Conservation (phyloP, 2,888 invertebrate genomes). For the Yponomeuta malinellus region DNA sequence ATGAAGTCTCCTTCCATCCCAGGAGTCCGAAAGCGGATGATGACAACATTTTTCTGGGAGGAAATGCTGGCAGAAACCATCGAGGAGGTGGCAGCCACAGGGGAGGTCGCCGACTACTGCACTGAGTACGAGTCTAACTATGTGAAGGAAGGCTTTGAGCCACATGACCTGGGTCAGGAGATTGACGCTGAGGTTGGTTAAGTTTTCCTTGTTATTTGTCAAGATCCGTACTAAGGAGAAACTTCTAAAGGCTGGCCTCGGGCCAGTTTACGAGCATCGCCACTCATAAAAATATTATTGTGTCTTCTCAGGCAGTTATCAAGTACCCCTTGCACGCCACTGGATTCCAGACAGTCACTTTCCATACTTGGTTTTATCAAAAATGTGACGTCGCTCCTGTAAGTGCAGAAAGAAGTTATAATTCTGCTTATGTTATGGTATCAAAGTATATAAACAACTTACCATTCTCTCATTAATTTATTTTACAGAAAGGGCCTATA, state of each 20-base stretch:
- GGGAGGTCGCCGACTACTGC: conserved; percentile 55
- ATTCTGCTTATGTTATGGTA: too few relatives aligned
- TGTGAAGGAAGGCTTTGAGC: conserved; percentile 52
- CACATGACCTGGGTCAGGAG: conserved; percentile 36
- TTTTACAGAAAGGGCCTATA: conserved; percentile 45
- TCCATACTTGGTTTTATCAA: conserved; percentile 34
- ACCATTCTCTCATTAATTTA: too few relatives aligned
- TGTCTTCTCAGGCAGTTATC: conserved; percentile 53
- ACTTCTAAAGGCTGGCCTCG: too few relatives aligned
- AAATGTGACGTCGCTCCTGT: too few relatives aligned
- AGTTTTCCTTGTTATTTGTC: not conserved
- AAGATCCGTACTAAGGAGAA: too few relatives aligned
- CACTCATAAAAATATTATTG: too few relatives aligned
- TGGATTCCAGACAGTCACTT: conserved; percentile 64
- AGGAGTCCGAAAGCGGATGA: conserved; percentile 60
- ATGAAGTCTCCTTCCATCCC: conserved; percentile 26
- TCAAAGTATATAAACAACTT: too few relatives aligned
- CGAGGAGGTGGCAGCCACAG: conserved; percentile 52
- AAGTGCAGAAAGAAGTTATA: too few relatives aligned
- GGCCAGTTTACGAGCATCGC: too few relatives aligned
- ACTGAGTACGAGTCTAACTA: conserved; percentile 64
- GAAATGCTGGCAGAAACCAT: conserved; percentile 68
- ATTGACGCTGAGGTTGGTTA: not conserved
- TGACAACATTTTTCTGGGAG: conserved; percentile 69
- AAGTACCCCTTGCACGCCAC: conserved; percentile 68